Evolutionary conservation across 2,113 vertebrate species (phyloP).

Genomic region (Holacanthus passer): DNA sequence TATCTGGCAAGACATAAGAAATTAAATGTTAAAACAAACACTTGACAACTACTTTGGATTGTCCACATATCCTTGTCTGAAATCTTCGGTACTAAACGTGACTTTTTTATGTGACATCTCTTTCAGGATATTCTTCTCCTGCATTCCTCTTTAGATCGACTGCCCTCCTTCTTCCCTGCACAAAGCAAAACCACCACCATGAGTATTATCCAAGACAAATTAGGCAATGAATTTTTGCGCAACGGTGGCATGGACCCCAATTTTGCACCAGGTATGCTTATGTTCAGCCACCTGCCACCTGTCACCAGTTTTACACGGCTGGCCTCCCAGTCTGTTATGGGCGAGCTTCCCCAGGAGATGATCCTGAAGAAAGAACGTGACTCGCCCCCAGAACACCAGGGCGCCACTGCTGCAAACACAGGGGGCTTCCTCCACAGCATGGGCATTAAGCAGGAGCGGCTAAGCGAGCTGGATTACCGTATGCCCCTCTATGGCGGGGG

Average conservation of each 20-base stretch:
- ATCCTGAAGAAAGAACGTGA: constrained; percentile 95
- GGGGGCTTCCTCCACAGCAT: constrained; percentile 92
- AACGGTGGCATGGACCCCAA: constrained; percentile 94
- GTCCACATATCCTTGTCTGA: not conserved
- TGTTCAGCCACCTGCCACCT: constrained; percentile 98
- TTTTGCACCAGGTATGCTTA: constrained; percentile 93
- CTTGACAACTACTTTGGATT: constrained; percentile 3
- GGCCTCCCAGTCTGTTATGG: constrained; percentile 89
- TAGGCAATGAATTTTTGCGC: constrained; percentile 93
- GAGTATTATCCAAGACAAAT: constrained; percentile 92
- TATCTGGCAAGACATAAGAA: not conserved
- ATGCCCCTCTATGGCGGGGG: constrained; percentile 84
- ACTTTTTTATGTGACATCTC: constrained; percentile 15
- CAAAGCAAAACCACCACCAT: constrained; percentile 76
- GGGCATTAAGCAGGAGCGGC: constrained; percentile 96
- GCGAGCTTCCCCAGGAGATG: constrained; percentile 91
- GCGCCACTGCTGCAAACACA: constrained; percentile 46
- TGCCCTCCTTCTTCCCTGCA: constrained; percentile 73
- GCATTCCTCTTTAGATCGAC: constrained; percentile 71
- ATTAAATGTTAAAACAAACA: not conserved
- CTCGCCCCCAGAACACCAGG: constrained; percentile 87
- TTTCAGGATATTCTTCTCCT: constrained; percentile 74
- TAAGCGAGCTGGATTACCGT: constrained; percentile 91
- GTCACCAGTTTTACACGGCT: constrained; percentile 97
- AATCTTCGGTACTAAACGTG: not conserved